Evolutionary conservation across 2,113 vertebrate genomes (phyloP), one percentile per base, ranked within the genome.

Genomic region (Dipodomys ordii): DNA sequence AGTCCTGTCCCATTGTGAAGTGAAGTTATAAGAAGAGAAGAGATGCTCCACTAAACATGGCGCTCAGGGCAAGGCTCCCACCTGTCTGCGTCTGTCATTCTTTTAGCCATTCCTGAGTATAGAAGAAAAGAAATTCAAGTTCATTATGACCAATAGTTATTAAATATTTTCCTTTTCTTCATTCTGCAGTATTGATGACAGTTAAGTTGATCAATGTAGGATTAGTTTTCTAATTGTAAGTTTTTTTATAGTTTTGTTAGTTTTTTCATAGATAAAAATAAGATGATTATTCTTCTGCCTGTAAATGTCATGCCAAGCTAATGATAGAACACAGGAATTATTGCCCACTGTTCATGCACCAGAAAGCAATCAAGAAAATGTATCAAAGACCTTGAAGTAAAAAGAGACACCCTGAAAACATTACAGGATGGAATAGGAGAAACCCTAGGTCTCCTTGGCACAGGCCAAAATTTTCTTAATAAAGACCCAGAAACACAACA

Each of bases 191-290:
- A 7, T 49, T 88, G 8, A 82, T 57, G 46, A 76, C 1, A 60
- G 6, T 27, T 32, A 78, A 83, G 44, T 32, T 90, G 57, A 28
- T 84, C 90, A 87, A 93, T 30, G 81, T 35, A 22, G 46, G 71
- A n/a, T n/a, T n/a, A 32, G 35, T 49, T n/a, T 11, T 5, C 85
- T 94, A 71, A 62, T 28, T 90, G 27, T 8, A 83, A 3, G 39
- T 39, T 15, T 90, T n/a, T 62, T 57, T 6, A 79, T 4, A 68
- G 2, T 89, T 94, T 92, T 84, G 15, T 69, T 90, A 44, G 28
- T 6, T 68, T 90, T 90, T 80, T 88, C 23, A 85, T 57, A 65
- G 69, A 44, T n/a, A 16, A 86, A 96, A 84, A 77, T 46, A 78
- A 96, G 28, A 73, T 13, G 19, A 69, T 73, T 73, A 35, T 71